Conservation (phyloP, 2,888 invertebrate genomes). For the Cryptophagus acutangulus region DNA sequence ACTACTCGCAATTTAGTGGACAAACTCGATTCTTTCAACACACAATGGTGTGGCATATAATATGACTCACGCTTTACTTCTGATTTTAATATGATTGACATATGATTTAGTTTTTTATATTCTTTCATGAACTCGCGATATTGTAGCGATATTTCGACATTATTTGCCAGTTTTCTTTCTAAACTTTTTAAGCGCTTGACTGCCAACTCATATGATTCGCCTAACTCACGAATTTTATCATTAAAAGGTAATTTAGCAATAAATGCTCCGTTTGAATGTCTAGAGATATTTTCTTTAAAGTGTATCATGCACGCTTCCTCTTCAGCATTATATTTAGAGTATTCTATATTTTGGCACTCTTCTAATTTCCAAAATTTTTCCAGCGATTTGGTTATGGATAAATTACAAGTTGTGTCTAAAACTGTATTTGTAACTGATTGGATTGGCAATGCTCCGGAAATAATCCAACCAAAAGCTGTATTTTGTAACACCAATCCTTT, state of each 20-base stretch:
- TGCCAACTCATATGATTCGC: background rate
- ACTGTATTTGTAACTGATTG: no score
- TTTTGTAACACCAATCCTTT: background rate
- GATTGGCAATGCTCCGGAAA: background rate
- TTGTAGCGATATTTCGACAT: background rate
- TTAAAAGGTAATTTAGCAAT: background rate
- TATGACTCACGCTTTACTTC: no score
- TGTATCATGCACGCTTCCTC: background rate
- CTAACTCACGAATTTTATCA: background rate
- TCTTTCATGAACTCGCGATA: background rate
- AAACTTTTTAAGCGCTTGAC: background rate
- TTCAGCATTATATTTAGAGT: background rate
- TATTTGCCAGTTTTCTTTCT: background rate
- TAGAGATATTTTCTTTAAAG: background rate
- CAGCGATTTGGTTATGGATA: background rate
- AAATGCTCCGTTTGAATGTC: background rate
- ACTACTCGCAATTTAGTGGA: no score
- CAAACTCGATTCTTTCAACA: background rate
- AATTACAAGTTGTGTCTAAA: no score
- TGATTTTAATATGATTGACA: background rate
- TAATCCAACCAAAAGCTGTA: conserved; percentile 1
- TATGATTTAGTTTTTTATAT: background rate
- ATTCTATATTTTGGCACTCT: background rate
- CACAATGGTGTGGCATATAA: conserved; percentile 1
- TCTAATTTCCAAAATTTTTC: background rate